A percentile compares a stretch with the other conserved stretches of the same genome.
Conservation (phyloP, 2,797 vertebrate species). For the Apogon talboti region DNA sequence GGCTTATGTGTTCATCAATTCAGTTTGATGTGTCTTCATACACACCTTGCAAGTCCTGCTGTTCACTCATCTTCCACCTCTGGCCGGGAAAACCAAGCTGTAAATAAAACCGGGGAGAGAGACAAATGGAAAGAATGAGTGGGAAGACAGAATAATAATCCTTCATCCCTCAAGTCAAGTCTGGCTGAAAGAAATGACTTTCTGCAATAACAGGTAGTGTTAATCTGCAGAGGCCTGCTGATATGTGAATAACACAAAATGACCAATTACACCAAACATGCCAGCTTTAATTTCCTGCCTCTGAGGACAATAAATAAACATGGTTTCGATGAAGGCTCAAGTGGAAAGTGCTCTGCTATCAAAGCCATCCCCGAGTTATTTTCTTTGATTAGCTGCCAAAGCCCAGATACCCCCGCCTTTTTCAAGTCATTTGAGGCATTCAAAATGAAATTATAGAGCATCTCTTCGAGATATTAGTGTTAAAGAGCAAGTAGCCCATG, state of each 20-base stretch:
- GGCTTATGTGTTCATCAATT: slow-evolving; percentile 68
- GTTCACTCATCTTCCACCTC: slow-evolving; percentile 57
- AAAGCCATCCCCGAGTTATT: slow-evolving; percentile 77
- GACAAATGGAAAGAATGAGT: slow-evolving; percentile 14
- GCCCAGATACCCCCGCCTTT: slow-evolving; percentile 71
- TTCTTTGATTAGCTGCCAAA: slow-evolving; percentile 82
- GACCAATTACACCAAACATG: slow-evolving; percentile 79
- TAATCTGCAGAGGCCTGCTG: slow-evolving; percentile 56
- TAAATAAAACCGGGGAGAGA: slow-evolving; percentile 44
- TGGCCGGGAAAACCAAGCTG: slow-evolving; percentile 50
- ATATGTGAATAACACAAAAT: slow-evolving; percentile 75
- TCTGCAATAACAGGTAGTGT: slow-evolving; percentile 62
- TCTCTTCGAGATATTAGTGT: slow-evolving; percentile 78
- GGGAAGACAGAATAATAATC: slow-evolving; percentile 33
- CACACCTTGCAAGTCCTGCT: slow-evolving; percentile 54
- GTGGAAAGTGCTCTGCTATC: slow-evolving; percentile 72
- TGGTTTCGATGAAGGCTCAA: slow-evolving; percentile 51
- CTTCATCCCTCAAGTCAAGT: slow-evolving; percentile 40
- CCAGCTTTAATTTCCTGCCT: slow-evolving; percentile 79
- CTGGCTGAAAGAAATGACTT: slow-evolving; percentile 62
- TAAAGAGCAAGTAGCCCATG: slow-evolving; percentile 76
- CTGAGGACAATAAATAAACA: slow-evolving; percentile 80
- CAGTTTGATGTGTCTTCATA: slow-evolving; percentile 71
- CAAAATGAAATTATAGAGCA: slow-evolving; percentile 80
- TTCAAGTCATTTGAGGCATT: slow-evolving; percentile 76